Evolutionary conservation across 1,140 invertebrate genomes (phyloP).

Genomic region (Aleiodes sp.): DNA sequence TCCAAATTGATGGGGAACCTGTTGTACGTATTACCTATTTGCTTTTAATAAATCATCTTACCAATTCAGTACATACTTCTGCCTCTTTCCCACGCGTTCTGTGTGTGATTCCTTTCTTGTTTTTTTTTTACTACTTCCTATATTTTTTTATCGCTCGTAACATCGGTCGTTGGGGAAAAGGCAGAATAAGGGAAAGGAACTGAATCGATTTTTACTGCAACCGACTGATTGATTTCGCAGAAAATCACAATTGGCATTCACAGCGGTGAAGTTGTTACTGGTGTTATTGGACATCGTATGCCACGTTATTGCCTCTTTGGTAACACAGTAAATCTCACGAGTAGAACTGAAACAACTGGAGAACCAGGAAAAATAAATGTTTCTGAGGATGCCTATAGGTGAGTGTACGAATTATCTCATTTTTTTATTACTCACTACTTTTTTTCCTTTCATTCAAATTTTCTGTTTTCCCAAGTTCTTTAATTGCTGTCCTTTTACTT

Average conservation of each 20-base stretch:
- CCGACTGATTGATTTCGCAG: conserved; percentile 63
- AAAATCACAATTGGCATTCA: conserved; percentile 97
- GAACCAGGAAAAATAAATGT: conserved; percentile 92
- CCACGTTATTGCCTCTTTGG: conserved; percentile 97
- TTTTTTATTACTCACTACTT: conserved; percentile 12
- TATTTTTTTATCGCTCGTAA: no score
- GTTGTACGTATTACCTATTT: conserved; percentile 70
- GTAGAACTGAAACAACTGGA: conserved; percentile 94
- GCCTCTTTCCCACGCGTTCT: not conserved
- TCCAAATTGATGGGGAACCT: conserved; percentile 84
- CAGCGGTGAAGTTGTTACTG: conserved; percentile 94
- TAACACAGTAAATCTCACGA: conserved; percentile 95
- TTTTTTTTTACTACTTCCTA: not conserved
- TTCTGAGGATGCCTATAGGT: conserved; percentile 93
- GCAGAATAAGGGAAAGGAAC: no score
- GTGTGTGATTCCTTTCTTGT: not conserved
- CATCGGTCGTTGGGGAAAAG: not conserved
- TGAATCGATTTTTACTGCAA: conserved; percentile 17
- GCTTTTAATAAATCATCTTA: not conserved
- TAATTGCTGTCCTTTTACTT: no score
- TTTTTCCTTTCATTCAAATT: no score
- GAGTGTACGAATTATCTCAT: conserved; percentile 47
- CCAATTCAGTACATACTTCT: not conserved
- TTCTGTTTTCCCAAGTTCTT: no score
- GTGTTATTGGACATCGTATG: conserved; percentile 96